A percentile compares a stretch with the other conserved stretches of the same genome.
Conservation (phyloP, 92 coral and sea anemone species). For the Phenganax stokvisi region DNA sequence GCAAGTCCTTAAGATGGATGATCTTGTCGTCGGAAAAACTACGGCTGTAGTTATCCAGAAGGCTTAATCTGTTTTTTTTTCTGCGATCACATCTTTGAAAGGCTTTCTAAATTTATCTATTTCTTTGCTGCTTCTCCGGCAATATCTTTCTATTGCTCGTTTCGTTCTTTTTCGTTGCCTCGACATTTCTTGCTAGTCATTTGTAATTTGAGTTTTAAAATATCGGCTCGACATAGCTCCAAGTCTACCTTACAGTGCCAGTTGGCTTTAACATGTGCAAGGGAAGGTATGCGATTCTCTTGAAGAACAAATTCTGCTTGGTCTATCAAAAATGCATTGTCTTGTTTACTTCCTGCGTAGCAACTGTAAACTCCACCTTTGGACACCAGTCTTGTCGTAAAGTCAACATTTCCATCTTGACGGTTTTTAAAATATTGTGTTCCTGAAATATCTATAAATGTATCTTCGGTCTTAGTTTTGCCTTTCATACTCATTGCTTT, state of each 20-base stretch:
- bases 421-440: constrained; percentile 39
- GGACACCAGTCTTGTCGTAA: constrained; percentile 21
- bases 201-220: constrained; percentile 25
- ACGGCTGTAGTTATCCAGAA: constrained; percentile 37
- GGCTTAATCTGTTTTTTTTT: background rate
- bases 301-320: constrained; percentile 41
- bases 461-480: no score
- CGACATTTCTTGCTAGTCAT: no score
- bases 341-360: constrained; percentile 33
- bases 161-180: background rate
- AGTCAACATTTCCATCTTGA: constrained; percentile 15
- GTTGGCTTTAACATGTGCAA: constrained; percentile 35
- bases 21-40: constrained; percentile 39
- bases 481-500: no score
- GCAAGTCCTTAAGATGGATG: constrained; percentile 34
- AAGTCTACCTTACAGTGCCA: constrained; percentile 43
- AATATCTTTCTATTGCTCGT: no score
- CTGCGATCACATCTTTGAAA: constrained; percentile 1
- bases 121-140: constrained; percentile 17
- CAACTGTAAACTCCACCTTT: constrained; percentile 36
- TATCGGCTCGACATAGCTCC: constrained; percentile 27
- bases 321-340: constrained; percentile 32
- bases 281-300: constrained; percentile 37
- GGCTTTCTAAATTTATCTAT: constrained; percentile 30
- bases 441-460: background rate